A percentile compares a stretch with the other conserved stretches of the same genome.
phyloP scores from a whole-genome alignment of 1,140 invertebrate genomes.

The Pteromalus puparum region DNA sequence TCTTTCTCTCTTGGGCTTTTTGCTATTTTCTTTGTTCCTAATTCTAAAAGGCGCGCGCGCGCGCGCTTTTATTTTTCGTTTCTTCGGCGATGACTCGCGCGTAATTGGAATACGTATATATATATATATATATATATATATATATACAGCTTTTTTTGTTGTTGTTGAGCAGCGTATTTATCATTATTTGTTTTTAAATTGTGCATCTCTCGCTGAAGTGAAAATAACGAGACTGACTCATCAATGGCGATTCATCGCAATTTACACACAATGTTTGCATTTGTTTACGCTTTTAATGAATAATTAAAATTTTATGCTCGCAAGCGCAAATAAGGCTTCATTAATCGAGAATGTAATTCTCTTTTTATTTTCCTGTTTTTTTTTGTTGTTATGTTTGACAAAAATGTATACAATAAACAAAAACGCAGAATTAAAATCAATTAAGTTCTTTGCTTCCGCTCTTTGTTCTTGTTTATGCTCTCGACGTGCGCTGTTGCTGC shows the following conservation, averaged over 20 bases:
- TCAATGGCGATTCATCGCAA: not conserved
- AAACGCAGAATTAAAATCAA: conserved; percentile 11
- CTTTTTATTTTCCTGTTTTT: not conserved
- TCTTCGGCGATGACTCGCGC: not conserved
- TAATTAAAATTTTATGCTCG: not conserved
- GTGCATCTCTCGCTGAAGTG: not conserved
- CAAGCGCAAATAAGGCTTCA: no score
- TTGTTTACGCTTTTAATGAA: not conserved
- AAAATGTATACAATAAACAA: not conserved
- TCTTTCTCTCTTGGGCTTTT: not conserved
- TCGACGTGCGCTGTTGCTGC: not conserved
- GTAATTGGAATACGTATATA: not conserved
- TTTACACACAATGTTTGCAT: not conserved
- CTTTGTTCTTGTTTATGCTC: conserved; percentile 7
- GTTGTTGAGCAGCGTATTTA: not conserved
- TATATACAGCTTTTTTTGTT: not conserved
- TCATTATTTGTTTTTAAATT: not conserved
- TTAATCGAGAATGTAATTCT: not conserved
- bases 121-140: not conserved
- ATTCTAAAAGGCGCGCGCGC: conserved; percentile 19
- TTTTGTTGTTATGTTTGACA: not conserved
- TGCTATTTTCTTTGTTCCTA: conserved; percentile 12
- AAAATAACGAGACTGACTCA: not conserved
- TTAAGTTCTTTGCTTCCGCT: conserved; percentile 19
- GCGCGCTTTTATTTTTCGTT: not conserved